Evolutionary conservation across 1,140 invertebrate genomes (phyloP), one percentile per base, ranked within the genome.

Genomic region (Nephotettix cincticeps): DNA sequence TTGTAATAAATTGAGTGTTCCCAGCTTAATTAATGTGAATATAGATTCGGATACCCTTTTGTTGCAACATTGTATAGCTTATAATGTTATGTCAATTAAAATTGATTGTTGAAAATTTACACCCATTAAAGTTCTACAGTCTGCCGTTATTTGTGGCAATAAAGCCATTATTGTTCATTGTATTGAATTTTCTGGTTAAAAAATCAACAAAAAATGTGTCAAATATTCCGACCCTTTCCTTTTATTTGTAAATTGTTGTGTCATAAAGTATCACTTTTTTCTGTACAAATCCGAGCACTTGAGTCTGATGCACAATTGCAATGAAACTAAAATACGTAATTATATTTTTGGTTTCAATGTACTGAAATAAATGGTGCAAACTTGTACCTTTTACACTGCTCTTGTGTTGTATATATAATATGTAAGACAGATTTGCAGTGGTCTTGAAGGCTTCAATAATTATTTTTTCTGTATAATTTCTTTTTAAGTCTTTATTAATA

Each of bases 401-500:
- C 47, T 51, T 51, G 19, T 19, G 47, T 51, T 51, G 47, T 51
- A 51, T 51, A 51, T 51, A 51, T 51, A 51, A 19, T 51, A n/a
- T 51, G 21, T 51, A 51, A 51, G 47, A 51, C 47, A 51, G 47
- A 51, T 51, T 51, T 51, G 47, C 47, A 51, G 47, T 51, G 47
- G 47, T 51, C 47, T 51, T 23, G 47, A 51, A 51, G 47, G 47
- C 47, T 51, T 51, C 47, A 51, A 51, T 51, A 23, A 51, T 51
- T 51, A 51, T 51, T 51, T 51, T 51, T 51, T 51, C 47, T 51
- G 47, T 51, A 51, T 51, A 51, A 51, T 51, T 51, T 51, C 47
- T 51, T 51, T 51, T 51, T 51, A 51, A 51, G 47, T 51, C 47
- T 51, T 51, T 51, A 51, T 51, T 51, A 51, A 51, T 51, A 51